Percentiles rank a stretch among this genome's conserved stretches.
phyloP scores from a whole-genome alignment of 2,113 vertebrate genomes.

The Calidris pugnax region DNA sequence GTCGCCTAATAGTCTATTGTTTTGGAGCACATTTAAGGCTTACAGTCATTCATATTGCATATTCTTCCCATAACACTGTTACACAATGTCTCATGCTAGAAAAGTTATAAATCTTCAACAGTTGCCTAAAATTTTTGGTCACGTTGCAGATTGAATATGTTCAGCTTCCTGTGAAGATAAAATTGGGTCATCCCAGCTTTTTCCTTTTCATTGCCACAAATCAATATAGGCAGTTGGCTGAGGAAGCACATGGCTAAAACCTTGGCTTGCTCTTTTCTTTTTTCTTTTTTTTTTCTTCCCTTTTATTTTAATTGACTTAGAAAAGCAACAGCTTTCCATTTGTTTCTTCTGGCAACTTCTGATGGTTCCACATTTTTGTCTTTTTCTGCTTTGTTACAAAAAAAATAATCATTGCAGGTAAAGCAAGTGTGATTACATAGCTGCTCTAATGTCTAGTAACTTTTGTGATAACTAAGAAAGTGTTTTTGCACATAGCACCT shows the following conservation, averaged over 20 bases:
- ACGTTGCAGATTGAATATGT: not conserved
- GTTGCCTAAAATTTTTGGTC: not conserved
- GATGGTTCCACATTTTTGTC: not conserved
- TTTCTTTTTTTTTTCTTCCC: not conserved
- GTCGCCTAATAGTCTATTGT: not conserved
- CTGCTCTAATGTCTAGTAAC: not conserved
- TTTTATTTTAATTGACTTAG: conserved; percentile 9
- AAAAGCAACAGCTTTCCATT: not conserved
- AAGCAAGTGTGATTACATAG: not conserved
- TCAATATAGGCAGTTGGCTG: not conserved
- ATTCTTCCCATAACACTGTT: not conserved
- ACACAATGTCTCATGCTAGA: not conserved
- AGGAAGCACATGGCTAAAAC: not conserved
- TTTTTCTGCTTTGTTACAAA: not conserved
- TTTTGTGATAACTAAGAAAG: not conserved
- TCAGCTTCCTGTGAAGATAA: not conserved
- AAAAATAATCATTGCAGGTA: not conserved
- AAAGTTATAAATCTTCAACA: not conserved
- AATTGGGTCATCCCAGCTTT: not conserved
- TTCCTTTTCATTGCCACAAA: not conserved
- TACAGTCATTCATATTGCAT: not conserved
- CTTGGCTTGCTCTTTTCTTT: not conserved
- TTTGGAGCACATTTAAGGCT: not conserved
- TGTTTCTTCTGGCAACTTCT: not conserved
- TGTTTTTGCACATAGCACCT: not conserved